phyloP scores from a whole-genome alignment of 2,797 vertebrate genomes.

The Chaenodraco wilsoni region DNA sequence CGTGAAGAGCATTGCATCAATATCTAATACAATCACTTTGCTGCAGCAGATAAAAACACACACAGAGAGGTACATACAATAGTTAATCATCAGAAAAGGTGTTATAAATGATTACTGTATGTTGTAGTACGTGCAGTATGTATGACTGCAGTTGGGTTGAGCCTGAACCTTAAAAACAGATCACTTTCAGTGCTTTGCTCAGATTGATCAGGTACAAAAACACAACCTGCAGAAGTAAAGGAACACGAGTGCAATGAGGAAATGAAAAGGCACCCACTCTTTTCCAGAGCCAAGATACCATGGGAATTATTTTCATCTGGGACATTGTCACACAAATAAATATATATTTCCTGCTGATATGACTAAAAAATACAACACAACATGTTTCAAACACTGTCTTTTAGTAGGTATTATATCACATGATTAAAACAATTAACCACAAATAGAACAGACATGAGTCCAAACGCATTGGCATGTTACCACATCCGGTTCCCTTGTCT shows the following conservation, averaged over 20 bases:
- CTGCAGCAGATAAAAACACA: conserved; percentile 67
- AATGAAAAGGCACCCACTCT: conserved; percentile 16
- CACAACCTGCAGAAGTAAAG: conserved; percentile 13
- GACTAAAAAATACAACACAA: not conserved
- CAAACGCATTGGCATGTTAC: no score
- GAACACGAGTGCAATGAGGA: conserved; percentile 24
- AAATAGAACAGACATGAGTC: not conserved
- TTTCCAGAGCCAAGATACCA: not conserved
- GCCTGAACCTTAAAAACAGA: not conserved
- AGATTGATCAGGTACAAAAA: conserved; percentile 36
- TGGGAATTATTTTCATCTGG: not conserved
- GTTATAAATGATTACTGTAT: conserved; percentile 29
- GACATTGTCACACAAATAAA: conserved; percentile 1
- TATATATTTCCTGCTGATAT: not conserved
- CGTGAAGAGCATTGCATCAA: conserved; percentile 72
- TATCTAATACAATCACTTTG: conserved; percentile 72
- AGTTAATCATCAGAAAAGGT: conserved; percentile 65
- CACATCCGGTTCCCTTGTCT: no score
- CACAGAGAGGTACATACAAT: conserved; percentile 53
- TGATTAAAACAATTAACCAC: not conserved
- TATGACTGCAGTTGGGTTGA: not conserved
- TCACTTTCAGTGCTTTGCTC: not conserved
- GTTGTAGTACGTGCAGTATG: conserved; percentile 1
- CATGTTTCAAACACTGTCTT: not conserved
- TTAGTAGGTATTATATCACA: not conserved